phyloP scores from a whole-genome alignment of 1,140 invertebrate species.

The Cherax destructor region DNA sequence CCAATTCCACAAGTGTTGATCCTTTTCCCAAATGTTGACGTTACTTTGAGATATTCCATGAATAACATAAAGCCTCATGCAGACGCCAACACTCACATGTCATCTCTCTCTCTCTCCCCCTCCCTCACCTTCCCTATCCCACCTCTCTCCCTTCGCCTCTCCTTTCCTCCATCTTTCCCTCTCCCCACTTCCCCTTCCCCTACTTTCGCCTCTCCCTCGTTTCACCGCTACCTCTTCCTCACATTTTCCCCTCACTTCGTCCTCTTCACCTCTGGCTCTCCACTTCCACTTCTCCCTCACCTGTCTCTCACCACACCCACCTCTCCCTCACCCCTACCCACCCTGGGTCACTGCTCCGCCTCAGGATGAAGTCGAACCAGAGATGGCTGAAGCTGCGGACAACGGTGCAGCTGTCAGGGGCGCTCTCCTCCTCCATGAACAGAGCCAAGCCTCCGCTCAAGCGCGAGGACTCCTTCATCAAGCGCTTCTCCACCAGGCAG shows the following conservation, averaged over 20 bases:
- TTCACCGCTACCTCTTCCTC: not conserved
- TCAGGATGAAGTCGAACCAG: conserved; percentile 91
- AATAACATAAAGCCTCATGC: not conserved
- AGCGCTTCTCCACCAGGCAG: conserved; percentile 94
- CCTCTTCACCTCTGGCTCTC: conserved; percentile 1
- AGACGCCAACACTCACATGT: not conserved
- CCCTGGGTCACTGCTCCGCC: not conserved
- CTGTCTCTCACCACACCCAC: not conserved
- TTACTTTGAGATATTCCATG: not conserved
- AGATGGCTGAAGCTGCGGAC: conserved; percentile 96
- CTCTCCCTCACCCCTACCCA: not conserved
- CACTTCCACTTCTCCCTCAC: not conserved
- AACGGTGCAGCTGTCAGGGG: conserved; percentile 92
- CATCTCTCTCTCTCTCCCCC: conserved; percentile 20
- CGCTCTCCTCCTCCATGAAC: conserved; percentile 80
- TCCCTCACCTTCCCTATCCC: conserved; percentile 11
- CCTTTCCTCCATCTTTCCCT: conserved; percentile 8
- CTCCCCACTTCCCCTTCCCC: conserved; percentile 14
- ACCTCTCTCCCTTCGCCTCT: conserved; percentile 10
- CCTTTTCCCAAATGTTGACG: not conserved
- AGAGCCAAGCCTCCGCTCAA: conserved; percentile 90
- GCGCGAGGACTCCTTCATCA: conserved; percentile 95
- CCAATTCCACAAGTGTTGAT: not conserved
- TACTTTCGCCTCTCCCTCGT: not conserved
- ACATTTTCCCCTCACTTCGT: not conserved